A percentile compares a stretch with the other conserved stretches of the same genome.
Conservation (phyloP, 2,797 vertebrate species). For the Halcyon chelicuti region DNA sequence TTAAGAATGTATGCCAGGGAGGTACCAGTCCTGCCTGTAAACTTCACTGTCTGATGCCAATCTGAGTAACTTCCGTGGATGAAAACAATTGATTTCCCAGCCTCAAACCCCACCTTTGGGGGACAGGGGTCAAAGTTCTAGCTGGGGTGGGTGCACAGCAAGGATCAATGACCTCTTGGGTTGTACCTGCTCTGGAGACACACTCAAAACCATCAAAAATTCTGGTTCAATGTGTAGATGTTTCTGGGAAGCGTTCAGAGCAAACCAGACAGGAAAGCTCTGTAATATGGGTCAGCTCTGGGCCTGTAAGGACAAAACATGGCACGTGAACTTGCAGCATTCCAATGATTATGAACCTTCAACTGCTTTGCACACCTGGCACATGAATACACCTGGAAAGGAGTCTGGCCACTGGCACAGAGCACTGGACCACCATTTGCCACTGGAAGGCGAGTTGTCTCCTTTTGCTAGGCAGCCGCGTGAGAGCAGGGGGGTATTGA, state of each 20-base stretch:
- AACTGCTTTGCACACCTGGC: neutral
- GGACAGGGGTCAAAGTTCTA: neutral
- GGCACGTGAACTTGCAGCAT: neutral
- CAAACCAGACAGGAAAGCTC: neutral
- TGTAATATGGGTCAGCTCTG: neutral
- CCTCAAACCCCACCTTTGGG: neutral
- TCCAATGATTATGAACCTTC: neutral
- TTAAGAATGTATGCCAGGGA: neutral
- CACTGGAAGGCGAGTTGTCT: neutral
- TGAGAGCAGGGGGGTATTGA: neutral
- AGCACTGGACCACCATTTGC: neutral
- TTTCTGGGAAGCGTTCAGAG: neutral
- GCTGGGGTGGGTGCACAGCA: neutral
- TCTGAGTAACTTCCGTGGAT: neutral
- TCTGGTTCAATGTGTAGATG: neutral
- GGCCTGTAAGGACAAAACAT: neutral
- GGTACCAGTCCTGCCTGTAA: neutral
- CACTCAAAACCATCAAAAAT: neutral
- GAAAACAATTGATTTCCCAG: neutral
- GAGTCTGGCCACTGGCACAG: neutral
- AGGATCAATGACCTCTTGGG: neutral
- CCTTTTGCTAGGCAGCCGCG: neutral
- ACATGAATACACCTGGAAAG: rapidly evolving
- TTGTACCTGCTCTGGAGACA: neutral
- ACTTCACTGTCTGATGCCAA: neutral